Conservation (phyloP, 2,888 invertebrate species). For the Melinopterus prodromus region DNA sequence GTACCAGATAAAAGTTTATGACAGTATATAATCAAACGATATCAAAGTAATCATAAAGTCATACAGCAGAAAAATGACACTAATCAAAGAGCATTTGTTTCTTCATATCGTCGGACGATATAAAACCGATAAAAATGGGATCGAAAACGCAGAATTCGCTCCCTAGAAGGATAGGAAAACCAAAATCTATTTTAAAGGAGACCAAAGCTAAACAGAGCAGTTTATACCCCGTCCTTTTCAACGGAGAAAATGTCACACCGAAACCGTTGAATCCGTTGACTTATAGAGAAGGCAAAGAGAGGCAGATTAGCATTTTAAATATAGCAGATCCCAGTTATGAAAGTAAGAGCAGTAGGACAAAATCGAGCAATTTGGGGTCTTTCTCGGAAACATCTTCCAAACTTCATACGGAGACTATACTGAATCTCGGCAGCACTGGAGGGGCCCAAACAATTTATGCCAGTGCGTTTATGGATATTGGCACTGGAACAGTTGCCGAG, state of each 20-base stretch:
- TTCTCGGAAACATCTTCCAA: constrained; percentile 20
- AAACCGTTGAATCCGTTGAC: constrained; percentile 55
- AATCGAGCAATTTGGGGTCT: constrained; percentile 14
- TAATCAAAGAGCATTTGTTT: neutral
- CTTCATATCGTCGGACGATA: neutral
- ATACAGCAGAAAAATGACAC: constrained; percentile 4
- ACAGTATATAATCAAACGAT: neutral
- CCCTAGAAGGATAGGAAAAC: constrained; percentile 4
- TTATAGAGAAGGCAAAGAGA: constrained; percentile 54
- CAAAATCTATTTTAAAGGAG: constrained; percentile 32
- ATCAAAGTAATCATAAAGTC: constrained; percentile 13
- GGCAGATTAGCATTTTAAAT: constrained; percentile 47
- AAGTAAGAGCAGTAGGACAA: constrained; percentile 9
- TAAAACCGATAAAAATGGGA: neutral
- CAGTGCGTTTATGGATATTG: neutral
- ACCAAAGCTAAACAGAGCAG: constrained; percentile 22
- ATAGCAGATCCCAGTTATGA: constrained; percentile 18
- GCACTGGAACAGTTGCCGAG: constrained; percentile 10
- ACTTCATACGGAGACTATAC: constrained; percentile 18
- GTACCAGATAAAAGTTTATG: neutral
- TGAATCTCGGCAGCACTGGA: neutral
- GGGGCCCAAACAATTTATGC: neutral
- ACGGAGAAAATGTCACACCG: constrained; percentile 60
- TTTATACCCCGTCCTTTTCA: constrained; percentile 29
- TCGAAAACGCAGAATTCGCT: constrained; percentile 5